A percentile compares a stretch with the other conserved stretches of the same genome.
phyloP scores from a whole-genome alignment of 1,140 invertebrate genomes.

The Lepidotrigona ventralis region DNA sequence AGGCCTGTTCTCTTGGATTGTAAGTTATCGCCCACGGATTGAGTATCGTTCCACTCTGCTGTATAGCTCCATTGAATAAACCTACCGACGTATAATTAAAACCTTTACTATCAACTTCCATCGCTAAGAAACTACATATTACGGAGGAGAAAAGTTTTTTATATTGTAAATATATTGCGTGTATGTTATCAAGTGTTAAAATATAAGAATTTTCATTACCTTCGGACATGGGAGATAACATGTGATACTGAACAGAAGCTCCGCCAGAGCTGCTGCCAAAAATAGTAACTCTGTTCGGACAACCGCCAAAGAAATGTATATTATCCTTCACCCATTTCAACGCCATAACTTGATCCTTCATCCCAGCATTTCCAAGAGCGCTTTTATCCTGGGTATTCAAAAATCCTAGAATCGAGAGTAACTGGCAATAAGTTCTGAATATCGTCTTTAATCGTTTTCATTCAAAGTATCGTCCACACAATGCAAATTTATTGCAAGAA shows the following conservation, averaged over 20 bases:
- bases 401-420: conserved; percentile 66
- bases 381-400: conserved; percentile 79
- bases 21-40: conserved; percentile 86
- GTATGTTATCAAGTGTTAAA: not conserved
- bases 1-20: conserved; percentile 82
- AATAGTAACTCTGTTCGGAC: conserved; percentile 87
- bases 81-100: conserved; percentile 75
- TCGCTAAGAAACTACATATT: not conserved
- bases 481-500: not conserved
- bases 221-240: conserved; percentile 82
- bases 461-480: not conserved
- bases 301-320: conserved; percentile 86
- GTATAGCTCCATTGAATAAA: conserved; percentile 86
- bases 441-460: too few relatives aligned
- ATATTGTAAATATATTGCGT: not conserved
- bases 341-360: conserved; percentile 82
- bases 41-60: conserved; percentile 88
- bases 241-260: conserved; percentile 80
- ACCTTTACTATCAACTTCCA: not conserved
- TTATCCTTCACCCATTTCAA: conserved; percentile 82
- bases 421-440: too few relatives aligned
- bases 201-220: conserved; percentile 60
- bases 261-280: conserved; percentile 87
- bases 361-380: conserved; percentile 82
- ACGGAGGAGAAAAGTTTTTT: not conserved